Conservation (phyloP, 1,140 invertebrate species). For the Macrosteles quadrilineatus region DNA sequence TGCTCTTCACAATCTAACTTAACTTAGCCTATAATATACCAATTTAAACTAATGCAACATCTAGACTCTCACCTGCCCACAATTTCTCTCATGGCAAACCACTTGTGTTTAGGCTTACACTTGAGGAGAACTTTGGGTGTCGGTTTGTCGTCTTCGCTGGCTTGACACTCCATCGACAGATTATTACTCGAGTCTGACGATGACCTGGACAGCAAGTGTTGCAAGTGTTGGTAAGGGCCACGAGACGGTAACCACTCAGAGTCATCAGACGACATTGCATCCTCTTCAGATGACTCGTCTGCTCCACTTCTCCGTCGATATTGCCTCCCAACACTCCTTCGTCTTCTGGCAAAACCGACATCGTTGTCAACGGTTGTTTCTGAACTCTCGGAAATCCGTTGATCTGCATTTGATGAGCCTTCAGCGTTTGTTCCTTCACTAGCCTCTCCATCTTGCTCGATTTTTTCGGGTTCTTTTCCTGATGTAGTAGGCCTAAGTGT, state of each 20-base stretch:
- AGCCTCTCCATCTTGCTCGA: no score
- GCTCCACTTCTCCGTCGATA: background rate
- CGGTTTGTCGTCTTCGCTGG: background rate
- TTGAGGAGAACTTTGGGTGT: slow-evolving; percentile 56
- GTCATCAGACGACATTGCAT: background rate
- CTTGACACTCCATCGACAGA: background rate
- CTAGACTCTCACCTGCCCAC: slow-evolving; percentile 44
- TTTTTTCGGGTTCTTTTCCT: no score
- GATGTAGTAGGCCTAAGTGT: no score
- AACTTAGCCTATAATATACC: no score
- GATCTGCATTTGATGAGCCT: no score
- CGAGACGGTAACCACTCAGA: background rate
- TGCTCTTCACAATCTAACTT: no score
- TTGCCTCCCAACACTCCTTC: background rate
- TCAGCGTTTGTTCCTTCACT: no score
- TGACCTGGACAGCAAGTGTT: background rate
- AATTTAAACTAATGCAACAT: no score
- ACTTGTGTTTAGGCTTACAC: slow-evolving; percentile 65
- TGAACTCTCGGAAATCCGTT: background rate
- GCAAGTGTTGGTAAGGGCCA: background rate
- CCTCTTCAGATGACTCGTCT: slow-evolving; percentile 5
- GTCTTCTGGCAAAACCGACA: background rate
- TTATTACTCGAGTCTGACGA: slow-evolving; percentile 1
- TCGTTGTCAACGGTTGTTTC: background rate
- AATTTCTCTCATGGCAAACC: slow-evolving; percentile 57